Conservation (phyloP, 1,140 invertebrate species). For the Zaprionus vittiger region DNA sequence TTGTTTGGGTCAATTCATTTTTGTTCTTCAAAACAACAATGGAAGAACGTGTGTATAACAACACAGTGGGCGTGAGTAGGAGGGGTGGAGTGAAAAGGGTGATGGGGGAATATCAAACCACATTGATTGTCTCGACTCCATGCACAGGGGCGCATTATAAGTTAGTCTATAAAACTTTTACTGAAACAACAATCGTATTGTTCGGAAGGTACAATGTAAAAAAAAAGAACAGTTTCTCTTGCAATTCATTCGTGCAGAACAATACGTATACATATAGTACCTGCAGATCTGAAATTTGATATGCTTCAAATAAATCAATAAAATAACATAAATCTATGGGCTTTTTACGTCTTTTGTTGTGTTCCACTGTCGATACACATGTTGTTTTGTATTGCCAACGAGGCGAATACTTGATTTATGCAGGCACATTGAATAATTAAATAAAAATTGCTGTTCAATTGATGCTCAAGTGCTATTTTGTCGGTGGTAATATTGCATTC, state of each 20-base stretch:
- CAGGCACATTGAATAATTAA: slow-evolving; percentile 29
- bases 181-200: slow-evolving; percentile 53
- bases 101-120: slow-evolving; percentile 72
- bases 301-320: slow-evolving; percentile 38
- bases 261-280: not conserved
- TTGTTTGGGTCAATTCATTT: not conserved
- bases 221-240: slow-evolving; percentile 10
- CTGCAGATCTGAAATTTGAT: slow-evolving; percentile 18
- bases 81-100: slow-evolving; percentile 1
- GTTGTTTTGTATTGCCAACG: not conserved
- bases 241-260: slow-evolving; percentile 6
- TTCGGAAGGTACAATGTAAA: slow-evolving; percentile 52
- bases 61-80: not conserved
- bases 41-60: slow-evolving; percentile 45
- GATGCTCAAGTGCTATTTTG: slow-evolving; percentile 64
- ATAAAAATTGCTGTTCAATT: slow-evolving; percentile 58
- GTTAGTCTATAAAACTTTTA: slow-evolving; percentile 35
- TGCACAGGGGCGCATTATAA: slow-evolving; percentile 37
- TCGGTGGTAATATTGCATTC: slow-evolving; percentile 67
- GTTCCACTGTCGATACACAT: slow-evolving; percentile 12
- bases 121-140: slow-evolving; percentile 77
- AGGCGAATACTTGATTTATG: slow-evolving; percentile 14
- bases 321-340: not conserved
- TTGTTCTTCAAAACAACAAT: slow-evolving; percentile 46
- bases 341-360: slow-evolving; percentile 11